phyloP scores from a whole-genome alignment of 2,888 invertebrate genomes.

The Dryadula phaetusa region DNA sequence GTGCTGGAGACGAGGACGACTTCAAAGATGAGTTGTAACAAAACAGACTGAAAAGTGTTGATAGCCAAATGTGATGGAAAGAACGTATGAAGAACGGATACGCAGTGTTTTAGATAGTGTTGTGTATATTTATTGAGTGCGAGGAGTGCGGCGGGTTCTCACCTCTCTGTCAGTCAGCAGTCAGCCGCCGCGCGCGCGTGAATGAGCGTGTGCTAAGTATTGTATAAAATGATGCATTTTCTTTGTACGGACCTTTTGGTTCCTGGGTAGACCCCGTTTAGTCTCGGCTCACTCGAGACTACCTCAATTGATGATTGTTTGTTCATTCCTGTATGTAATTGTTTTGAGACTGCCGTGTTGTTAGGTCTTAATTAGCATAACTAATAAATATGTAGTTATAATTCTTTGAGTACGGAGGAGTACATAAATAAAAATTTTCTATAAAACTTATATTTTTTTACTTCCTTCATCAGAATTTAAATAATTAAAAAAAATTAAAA shows the following conservation, averaged over 20 bases:
- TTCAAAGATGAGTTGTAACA: constrained; percentile 93
- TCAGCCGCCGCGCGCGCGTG: constrained; percentile 56
- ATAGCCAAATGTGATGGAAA: constrained; percentile 74
- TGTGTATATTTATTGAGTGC: constrained; percentile 77
- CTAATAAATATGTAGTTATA: constrained; percentile 79
- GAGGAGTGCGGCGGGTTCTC: constrained; percentile 57
- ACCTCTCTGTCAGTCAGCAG: constrained; percentile 41
- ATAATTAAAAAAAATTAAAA: not conserved
- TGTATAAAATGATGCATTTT: constrained; percentile 79
- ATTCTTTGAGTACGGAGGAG: constrained; percentile 75
- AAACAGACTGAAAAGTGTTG: constrained; percentile 70
- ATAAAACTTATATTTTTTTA: constrained; percentile 54
- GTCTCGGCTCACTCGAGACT: constrained; percentile 70
- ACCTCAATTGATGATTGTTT: constrained; percentile 61
- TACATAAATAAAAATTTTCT: constrained; percentile 79
- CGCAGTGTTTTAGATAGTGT: constrained; percentile 69
- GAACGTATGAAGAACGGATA: constrained; percentile 61
- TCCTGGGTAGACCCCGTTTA: constrained; percentile 42
- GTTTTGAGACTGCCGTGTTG: constrained; percentile 82
- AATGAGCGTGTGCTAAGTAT: constrained; percentile 50
- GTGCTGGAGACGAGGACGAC: constrained; percentile 88
- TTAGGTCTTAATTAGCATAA: constrained; percentile 81
- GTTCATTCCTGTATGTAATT: constrained; percentile 78
- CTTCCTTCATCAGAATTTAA: constrained; percentile 55
- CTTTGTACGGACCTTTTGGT: constrained; percentile 54